phyloP scores from a whole-genome alignment of 2,888 invertebrate species.

The Helicoverpa assulta region DNA sequence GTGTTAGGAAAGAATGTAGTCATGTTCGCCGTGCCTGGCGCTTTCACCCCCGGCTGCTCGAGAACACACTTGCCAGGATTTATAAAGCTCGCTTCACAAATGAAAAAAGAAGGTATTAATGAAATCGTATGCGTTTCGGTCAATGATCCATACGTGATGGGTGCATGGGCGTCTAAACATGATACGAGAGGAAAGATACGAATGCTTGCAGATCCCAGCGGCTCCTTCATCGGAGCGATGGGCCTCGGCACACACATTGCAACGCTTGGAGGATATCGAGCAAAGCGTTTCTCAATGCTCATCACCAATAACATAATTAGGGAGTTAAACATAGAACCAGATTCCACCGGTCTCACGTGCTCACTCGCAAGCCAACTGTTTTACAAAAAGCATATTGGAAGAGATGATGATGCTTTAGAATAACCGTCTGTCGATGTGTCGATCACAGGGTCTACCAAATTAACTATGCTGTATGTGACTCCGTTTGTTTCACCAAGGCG shows the following conservation, averaged over 20 bases:
- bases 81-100: constrained; percentile 92
- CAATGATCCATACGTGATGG: constrained; percentile 98
- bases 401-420: neutral
- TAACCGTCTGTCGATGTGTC: neutral
- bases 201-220: constrained; percentile 43
- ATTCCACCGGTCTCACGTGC: constrained; percentile 23
- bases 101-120: constrained; percentile 93
- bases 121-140: constrained; percentile 97
- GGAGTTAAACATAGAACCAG: constrained; percentile 29
- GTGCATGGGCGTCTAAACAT: constrained; percentile 96
- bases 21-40: constrained; percentile 98
- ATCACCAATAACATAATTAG: constrained; percentile 2
- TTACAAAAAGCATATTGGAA: constrained; percentile 9
- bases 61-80: constrained; percentile 97
- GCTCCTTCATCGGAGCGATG: constrained; percentile 21
- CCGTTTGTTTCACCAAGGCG: neutral
- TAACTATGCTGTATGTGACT: neutral
- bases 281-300: constrained; percentile 43
- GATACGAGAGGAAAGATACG: constrained; percentile 93
- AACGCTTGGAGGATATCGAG: constrained; percentile 30
- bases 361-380: constrained; percentile 20
- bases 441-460: neutral
- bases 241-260: constrained; percentile 29
- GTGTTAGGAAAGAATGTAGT: constrained; percentile 95
- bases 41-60: constrained; percentile 98